A percentile compares a stretch with the other conserved stretches of the same genome.
Evolutionary conservation across 2,797 vertebrate species (phyloP).

Genomic region (Phoeniculus purpureus): DNA sequence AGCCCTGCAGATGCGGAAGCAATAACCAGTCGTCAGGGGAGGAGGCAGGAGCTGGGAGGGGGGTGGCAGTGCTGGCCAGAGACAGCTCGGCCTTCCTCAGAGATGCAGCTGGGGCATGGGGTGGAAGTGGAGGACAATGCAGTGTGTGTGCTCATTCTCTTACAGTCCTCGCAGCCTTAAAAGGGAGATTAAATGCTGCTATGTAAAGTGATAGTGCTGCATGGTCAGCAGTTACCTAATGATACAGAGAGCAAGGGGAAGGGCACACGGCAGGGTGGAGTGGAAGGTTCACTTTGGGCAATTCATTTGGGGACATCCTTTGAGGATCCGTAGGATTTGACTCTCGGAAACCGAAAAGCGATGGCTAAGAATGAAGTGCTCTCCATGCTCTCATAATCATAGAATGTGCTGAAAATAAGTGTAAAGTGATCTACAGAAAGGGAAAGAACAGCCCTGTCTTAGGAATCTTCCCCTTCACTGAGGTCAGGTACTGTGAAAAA

Average conservation of each 20-base stretch:
- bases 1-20: neutral
- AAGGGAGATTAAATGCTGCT: neutral
- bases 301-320: neutral
- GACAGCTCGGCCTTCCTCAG: neutral
- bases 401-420: neutral
- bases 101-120: neutral
- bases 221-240: neutral
- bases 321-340: neutral
- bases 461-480: neutral
- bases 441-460: neutral
- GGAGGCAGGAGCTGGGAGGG: neutral
- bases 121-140: neutral
- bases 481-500: neutral
- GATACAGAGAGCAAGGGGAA: neutral
- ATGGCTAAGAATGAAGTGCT: neutral
- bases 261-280: neutral
- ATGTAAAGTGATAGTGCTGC: rapidly evolving
- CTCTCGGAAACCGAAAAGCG: neutral
- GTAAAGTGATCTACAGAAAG: neutral
- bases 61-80: conserved; percentile 19
- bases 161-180: neutral
- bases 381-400: neutral
- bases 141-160: neutral
- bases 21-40: rapidly evolving
- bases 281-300: neutral